phyloP scores from a whole-genome alignment of 2,888 invertebrate species.

The Limnephilus lunatus region DNA sequence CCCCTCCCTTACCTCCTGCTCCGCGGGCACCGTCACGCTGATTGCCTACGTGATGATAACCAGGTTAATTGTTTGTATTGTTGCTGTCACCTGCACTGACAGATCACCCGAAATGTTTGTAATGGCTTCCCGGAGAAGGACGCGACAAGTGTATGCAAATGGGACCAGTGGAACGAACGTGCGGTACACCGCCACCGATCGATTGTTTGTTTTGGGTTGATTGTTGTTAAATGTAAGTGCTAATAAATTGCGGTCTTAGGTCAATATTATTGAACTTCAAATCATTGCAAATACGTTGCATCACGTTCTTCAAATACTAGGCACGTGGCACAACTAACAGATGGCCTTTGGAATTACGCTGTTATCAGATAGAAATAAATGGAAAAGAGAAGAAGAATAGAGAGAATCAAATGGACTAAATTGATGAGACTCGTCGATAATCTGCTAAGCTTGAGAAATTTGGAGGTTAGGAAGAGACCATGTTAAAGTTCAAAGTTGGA shows the following conservation, averaged over 20 bases:
- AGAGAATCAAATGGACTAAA: too few relatives aligned
- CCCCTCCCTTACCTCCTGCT: background rate
- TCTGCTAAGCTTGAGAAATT: too few relatives aligned
- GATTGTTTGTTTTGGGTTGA: background rate
- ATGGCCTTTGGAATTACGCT: background rate
- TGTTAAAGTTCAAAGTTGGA: background rate
- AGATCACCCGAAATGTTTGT: conserved; percentile 4
- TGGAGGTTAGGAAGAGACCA: too few relatives aligned
- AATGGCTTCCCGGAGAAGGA: conserved; percentile 27
- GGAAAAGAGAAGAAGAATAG: too few relatives aligned
- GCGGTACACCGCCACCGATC: background rate
- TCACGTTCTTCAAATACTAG: background rate
- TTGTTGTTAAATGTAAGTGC: background rate
- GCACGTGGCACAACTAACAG: background rate
- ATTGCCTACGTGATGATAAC: conserved; percentile 22
- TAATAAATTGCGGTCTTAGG: background rate
- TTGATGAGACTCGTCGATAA: too few relatives aligned
- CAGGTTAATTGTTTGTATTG: conserved; percentile 27
- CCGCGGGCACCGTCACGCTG: background rate
- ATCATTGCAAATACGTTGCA: too few relatives aligned
- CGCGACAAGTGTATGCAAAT: conserved; percentile 24
- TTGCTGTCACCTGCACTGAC: background rate
- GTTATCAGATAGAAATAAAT: background rate
- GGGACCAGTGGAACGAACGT: conserved; percentile 34
- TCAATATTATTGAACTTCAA: background rate